Base-by-base conservation (phyloP, 2,797 vertebrate genomes). In the Falco columbarius region DNA sequence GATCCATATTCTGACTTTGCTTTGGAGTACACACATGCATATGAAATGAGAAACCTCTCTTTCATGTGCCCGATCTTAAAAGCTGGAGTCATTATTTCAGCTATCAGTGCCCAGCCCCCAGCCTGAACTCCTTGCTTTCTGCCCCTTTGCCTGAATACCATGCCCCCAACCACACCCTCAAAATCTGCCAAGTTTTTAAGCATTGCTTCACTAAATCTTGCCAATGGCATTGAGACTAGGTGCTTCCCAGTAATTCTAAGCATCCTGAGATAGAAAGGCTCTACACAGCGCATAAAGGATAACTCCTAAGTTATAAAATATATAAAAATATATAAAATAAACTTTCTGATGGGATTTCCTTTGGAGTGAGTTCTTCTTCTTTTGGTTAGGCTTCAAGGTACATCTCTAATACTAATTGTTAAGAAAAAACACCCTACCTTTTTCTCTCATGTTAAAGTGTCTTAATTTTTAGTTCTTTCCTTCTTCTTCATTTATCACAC, bases 101-200 rank as follows among this genome's bases (percentile, higher is more conserved):
- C 32, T 75, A 12, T 75, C 26, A 34, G 42, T 32, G 5, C 14
- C 16, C 18, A 23, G 5, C 14, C 32, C 14, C 16, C 18, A 23
- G 5, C 14, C 32, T 85, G 42, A 94, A 65, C 11, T 54, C 18
- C 7, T 42, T 24, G 27, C 7, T 79, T 81, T 81, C 67, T 26
- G 11, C 2, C 5, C 29, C n/a, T 58, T 61, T 80, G 34, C 11
- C 54, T 54, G 7, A 56, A 80, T 51, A 34, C 9, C 8, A 7
- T 4, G 2, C 8, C 9, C 4, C 4, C n/a, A 76, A n/a, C 0
- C 20, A 62, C 20, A 44, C 7, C 3, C 6, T n/a, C 29, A 30
- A 58, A 84, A 51, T 10, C 6, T 10, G 8, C 14, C 20, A 42
- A 26, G 21, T 7, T 54, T 90, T 54, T 38, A 49, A 79, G 32